Base-by-base conservation (phyloP, 2,113 vertebrate species). In the Perca schrenkii region DNA sequence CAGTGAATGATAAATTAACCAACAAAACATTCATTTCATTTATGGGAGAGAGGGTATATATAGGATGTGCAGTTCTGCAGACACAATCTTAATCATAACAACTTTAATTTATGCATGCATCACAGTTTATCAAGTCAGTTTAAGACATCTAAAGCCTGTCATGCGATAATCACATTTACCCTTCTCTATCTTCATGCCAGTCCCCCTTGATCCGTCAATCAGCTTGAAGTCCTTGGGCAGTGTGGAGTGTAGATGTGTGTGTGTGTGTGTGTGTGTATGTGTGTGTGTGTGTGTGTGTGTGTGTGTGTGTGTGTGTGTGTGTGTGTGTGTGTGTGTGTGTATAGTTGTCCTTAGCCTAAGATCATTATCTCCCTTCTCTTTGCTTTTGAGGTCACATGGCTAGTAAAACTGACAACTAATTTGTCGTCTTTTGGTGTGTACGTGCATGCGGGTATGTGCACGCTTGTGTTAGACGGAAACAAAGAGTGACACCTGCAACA, bases 291-390 rank as follows among this genome's bases (percentile, higher is more conserved):
- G 17, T 53, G 36, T 40, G 36, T 40, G 36, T 40, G 36, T 40
- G 36, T 73, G 62, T 52, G 36, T 89, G 88, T 86, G 46, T 67
- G 43, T 63, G 57, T 77, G 2, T 74, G 43, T 74, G 31, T 31
- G 31, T 31, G 31, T 31, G 31, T 31, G 31, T 31, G 31, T 31
- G 31, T 31, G 31, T 31, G 31, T 31, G 4, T 31, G 31, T 31
- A 4, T 31, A 71, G 66, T 50, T 89, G 88, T 86, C 91, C 90
- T 90, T 85, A 87, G 77, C 72, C 80, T 81, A 84, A 92, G 90
- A 93, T 93, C 81, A 84, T 92, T 90, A 93, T 93, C 89, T 91
- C 65, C 40, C 65, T 74, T 89, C 56, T 76, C 80, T 89, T 91
- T 88, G 75, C 82, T 74, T 87, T 89, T 89, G 82, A 91, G 88